These are phyloP conservation scores for Mycogona germanica DNA, from an alignment of 2,888 invertebrate species.

Conservation along the genomic window DNA sequence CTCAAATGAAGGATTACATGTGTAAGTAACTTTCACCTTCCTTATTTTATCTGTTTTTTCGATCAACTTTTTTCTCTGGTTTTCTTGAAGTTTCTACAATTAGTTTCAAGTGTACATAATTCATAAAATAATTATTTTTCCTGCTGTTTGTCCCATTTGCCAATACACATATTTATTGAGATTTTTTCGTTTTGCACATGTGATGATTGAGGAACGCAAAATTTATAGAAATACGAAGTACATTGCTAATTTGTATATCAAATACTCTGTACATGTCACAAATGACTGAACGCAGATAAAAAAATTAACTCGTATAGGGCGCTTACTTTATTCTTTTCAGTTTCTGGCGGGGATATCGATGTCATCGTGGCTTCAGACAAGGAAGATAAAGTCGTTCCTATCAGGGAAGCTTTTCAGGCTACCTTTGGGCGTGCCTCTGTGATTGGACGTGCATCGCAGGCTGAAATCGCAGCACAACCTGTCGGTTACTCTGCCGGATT, in stretches of 20 bases:
- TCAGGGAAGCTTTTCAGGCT: conserved; percentile 65
- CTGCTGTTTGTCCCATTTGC: no score
- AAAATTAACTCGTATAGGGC: no score
- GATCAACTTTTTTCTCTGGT: no score
- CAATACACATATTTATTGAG: no score
- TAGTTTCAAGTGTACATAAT: no score
- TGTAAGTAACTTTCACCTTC: conserved; percentile 47
- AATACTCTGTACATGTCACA: background rate
- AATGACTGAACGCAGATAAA: background rate
- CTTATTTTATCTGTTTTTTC: no score
- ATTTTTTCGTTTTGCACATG: no score
- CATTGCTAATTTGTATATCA: no score
- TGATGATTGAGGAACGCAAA: no score
- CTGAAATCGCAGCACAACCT: conserved; percentile 56
- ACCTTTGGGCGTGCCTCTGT: conserved; percentile 70
- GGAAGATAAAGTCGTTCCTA: conserved; percentile 58
- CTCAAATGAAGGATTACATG: conserved; percentile 77
- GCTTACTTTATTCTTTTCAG: conserved; percentile 40
- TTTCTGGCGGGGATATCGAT: conserved; percentile 64
- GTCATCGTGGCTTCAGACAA: conserved; percentile 63
- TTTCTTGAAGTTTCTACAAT: no score
- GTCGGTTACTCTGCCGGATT: conserved; percentile 64
- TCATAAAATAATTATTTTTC: no score
- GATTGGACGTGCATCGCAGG: conserved; percentile 48
- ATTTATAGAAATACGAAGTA: no score